Evolutionary conservation across 2,797 vertebrate species (phyloP).

Genomic region (Diplodus puntazzo): DNA sequence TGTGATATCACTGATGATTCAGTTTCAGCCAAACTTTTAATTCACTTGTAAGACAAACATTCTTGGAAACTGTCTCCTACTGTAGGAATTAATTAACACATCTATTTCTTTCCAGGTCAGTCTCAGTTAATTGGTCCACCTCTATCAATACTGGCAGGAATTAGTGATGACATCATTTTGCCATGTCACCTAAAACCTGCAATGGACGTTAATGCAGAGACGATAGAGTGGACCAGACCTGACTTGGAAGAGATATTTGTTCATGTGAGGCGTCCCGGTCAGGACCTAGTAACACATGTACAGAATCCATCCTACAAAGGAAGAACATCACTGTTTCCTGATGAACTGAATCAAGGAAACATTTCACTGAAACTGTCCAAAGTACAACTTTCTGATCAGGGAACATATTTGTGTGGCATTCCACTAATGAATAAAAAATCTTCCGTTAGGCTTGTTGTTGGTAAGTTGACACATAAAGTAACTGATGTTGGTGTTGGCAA

Average conservation of each 20-base stretch:
- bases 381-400: no score
- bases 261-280: background rate
- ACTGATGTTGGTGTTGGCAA: no score
- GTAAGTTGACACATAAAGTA: no score
- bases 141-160: conserved; percentile 11
- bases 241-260: conserved; percentile 3
- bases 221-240: conserved; percentile 43
- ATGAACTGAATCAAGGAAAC: no score
- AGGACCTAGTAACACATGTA: background rate
- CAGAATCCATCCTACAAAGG: conserved; percentile 29
- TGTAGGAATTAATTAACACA: background rate
- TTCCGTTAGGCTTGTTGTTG: no score
- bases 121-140: background rate
- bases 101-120: background rate
- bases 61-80: background rate
- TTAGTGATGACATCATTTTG: conserved; percentile 38
- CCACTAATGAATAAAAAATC: no score
- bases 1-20: no score
- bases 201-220: conserved; percentile 5
- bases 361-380: no score
- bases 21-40: no score
- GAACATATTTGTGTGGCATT: no score
- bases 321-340: background rate
- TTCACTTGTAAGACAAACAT: no score
- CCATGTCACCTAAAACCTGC: conserved; percentile 25